Percentiles rank a stretch among this genome's conserved stretches.
Evolutionary conservation across 2,888 invertebrate genomes (phyloP).

Genomic region (Epinotia demarniana): DNA sequence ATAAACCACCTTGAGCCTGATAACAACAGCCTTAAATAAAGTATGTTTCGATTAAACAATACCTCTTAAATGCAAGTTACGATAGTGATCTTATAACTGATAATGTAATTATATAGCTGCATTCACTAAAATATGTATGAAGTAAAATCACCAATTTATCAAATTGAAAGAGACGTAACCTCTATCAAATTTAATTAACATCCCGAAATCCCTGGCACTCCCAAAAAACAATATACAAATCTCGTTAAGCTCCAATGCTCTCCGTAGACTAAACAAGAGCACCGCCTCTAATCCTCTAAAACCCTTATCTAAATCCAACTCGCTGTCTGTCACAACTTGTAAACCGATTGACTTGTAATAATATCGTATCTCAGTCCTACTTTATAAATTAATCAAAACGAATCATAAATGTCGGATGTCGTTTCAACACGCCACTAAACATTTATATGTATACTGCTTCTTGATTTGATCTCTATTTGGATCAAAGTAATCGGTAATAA

Average conservation of each 20-base stretch:
- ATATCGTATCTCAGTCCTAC: slow-evolving; percentile 34
- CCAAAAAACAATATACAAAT: slow-evolving; percentile 2
- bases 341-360: slow-evolving; percentile 43
- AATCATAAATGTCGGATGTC: slow-evolving; percentile 42
- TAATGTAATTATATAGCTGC: background rate
- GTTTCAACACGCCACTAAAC: slow-evolving; percentile 37
- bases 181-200: background rate
- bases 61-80: slow-evolving; percentile 16
- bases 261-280: slow-evolving; percentile 5
- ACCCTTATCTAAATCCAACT: slow-evolving; percentile 37
- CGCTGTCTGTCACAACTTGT: slow-evolving; percentile 42
- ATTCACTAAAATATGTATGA: background rate
- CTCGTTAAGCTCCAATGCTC: background rate
- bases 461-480: slow-evolving; percentile 32
- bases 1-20: slow-evolving; percentile 28
- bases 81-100: slow-evolving; percentile 1
- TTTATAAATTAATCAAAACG: slow-evolving; percentile 41
- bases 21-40: slow-evolving; percentile 28
- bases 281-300: slow-evolving; percentile 22
- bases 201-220: background rate
- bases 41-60: slow-evolving; percentile 19
- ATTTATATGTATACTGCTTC: slow-evolving; percentile 37
- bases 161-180: background rate
- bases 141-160: background rate
- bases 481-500: slow-evolving; percentile 5